phyloP scores from a whole-genome alignment of 2,113 vertebrate species.

The Podarcis cretensis region DNA sequence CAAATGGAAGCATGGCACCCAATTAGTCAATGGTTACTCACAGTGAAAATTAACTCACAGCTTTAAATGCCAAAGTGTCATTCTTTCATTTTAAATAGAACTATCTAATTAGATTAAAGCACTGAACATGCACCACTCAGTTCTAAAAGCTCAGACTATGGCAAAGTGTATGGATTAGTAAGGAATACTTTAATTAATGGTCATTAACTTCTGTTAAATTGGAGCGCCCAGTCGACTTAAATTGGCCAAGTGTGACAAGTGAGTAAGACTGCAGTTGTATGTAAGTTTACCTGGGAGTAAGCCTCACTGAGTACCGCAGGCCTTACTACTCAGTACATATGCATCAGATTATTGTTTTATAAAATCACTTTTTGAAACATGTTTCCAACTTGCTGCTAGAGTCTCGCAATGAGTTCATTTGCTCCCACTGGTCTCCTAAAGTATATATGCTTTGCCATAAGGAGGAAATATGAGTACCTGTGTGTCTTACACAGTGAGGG shows the following conservation, averaged over 20 bases:
- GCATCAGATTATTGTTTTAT: neutral
- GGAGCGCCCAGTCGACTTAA: neutral
- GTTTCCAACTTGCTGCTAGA: too few relatives aligned
- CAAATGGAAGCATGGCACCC: neutral
- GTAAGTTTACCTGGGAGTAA: neutral
- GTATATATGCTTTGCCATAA: neutral
- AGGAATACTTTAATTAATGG: conserved; percentile 14
- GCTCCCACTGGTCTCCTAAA: neutral
- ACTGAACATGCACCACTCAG: neutral
- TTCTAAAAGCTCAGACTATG: neutral
- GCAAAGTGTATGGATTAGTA: neutral
- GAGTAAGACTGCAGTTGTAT: neutral
- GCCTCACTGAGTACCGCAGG: neutral
- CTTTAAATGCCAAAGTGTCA: conserved; percentile 1
- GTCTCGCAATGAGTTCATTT: neutral
- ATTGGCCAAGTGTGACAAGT: neutral
- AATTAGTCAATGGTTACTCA: conserved; percentile 30
- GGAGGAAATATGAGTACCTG: accelerated
- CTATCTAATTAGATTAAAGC: conserved; percentile 29
- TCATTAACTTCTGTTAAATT: conserved; percentile 3
- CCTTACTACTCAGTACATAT: neutral
- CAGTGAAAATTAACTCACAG: conserved; percentile 19
- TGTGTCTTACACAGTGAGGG: neutral
- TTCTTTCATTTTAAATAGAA: conserved; percentile 1
- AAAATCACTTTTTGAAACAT: neutral